phyloP scores from a whole-genome alignment of 2,113 vertebrate genomes.

The Xenus cinereus region DNA sequence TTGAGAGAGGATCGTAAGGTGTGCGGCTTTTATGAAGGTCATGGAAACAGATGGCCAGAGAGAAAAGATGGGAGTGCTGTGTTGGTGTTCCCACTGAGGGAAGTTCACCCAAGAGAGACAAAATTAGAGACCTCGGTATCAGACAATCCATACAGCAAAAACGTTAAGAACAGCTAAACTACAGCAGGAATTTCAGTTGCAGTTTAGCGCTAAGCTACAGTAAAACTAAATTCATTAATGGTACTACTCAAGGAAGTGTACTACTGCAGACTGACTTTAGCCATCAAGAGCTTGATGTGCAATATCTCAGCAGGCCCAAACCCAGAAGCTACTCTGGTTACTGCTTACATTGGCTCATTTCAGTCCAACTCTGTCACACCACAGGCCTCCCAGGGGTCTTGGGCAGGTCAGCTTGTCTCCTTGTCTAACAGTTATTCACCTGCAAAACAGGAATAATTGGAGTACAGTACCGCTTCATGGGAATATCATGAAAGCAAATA shows the following conservation, averaged over 20 bases:
- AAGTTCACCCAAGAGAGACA: neutral
- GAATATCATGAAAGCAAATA: neutral
- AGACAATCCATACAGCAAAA: neutral
- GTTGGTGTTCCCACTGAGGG: neutral
- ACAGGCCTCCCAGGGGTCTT: rapidly evolving
- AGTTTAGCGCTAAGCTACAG: neutral
- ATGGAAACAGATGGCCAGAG: neutral
- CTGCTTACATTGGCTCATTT: neutral
- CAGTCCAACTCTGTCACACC: neutral
- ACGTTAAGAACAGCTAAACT: neutral
- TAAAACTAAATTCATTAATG: neutral
- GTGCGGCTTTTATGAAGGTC: neutral
- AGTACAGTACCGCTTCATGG: neutral
- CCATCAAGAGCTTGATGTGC: neutral
- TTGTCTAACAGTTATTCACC: neutral
- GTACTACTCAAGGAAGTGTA: neutral
- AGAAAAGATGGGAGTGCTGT: neutral
- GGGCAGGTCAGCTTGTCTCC: neutral
- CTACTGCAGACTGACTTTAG: neutral
- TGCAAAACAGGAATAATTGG: neutral
- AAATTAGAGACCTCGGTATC: rapidly evolving
- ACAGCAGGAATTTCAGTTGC: neutral
- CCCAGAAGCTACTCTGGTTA: neutral
- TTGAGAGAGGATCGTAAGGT: neutral
- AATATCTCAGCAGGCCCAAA: neutral